These are phyloP conservation scores for Copsychus sechellarum DNA, from an alignment of 2,113 vertebrate genomes.

Conservation along the genomic window DNA sequence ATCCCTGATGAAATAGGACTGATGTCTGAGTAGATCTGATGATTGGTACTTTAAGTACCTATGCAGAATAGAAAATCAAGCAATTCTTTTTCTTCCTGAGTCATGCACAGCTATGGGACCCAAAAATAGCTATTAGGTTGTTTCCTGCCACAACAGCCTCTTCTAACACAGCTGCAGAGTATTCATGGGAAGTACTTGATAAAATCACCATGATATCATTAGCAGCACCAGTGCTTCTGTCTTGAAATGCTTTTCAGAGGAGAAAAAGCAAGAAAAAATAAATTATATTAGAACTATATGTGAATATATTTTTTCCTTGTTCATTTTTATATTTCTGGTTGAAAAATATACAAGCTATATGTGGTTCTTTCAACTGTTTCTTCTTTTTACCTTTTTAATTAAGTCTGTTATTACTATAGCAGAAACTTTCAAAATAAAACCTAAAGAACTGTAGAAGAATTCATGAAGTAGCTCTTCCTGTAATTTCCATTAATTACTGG, in stretches of 20 bases:
- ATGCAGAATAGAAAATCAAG: constrained; percentile 58
- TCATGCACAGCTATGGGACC: background rate
- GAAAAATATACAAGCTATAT: background rate
- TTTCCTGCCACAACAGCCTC: constrained; percentile 36
- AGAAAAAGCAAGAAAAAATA: background rate
- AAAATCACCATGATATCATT: constrained; percentile 32
- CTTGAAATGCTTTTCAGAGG: background rate
- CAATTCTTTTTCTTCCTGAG: constrained; percentile 51
- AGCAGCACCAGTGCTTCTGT: background rate
- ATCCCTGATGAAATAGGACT: background rate
- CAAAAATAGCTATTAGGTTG: constrained; percentile 15
- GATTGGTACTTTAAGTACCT: constrained; percentile 18
- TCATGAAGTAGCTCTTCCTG: background rate
- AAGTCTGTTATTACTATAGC: background rate
- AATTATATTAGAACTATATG: background rate
- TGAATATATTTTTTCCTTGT: background rate
- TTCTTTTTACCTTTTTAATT: background rate
- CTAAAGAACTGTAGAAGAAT: background rate
- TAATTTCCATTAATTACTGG: background rate
- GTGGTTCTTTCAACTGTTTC: background rate
- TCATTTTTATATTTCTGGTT: background rate
- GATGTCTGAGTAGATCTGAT: background rate
- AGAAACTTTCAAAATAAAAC: background rate
- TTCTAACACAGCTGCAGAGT: constrained; percentile 45
- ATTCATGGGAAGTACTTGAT: constrained; percentile 32